Base-by-base conservation (phyloP, 2,888 invertebrate species). In the Acronicta alni region DNA sequence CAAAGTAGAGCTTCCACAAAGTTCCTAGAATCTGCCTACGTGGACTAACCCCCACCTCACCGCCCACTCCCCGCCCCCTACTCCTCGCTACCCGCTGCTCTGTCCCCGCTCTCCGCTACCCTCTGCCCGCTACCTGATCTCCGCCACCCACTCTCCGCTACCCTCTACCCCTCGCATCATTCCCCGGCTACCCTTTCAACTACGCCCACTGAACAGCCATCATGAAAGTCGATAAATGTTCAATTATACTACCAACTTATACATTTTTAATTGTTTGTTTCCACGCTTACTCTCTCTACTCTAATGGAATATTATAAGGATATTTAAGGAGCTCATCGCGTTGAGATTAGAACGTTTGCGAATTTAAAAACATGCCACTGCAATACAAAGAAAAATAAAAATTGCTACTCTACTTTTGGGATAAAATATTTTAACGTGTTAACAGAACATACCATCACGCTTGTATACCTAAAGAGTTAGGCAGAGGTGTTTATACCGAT, bases 1-100 rank as follows among this genome's bases (percentile, higher is more conserved):
- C 30, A 43, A 63, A 59, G 65, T 59, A 65, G 57, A 66, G 62
- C 60, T 65, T 62, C 18, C 32, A 48, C 49, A 55, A 59, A 45
- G 44, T 60, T 67, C 77, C 79, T 79, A 77, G 82, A 71, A 68
- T 69, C 38, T 52, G 16, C 56, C 53, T 74, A 67, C 47, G 63
- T 55, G 52, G 61, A 45, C 39, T 57, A 67, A 16, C 57, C 57
- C 44, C 30, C 30, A 4, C 30, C 30, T 3, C 30, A 12, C 30
- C 30, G 12, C 30, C 12, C 41, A 12, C 32, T 18, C 48, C n/a
- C 23, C 39, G 1, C 48, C 12, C 0, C 35, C 35, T 12, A 12
- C 30, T 30, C 57, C 44, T 4, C 12, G 30, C 0, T 14, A 1
- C 16, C 23, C 39, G 1, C 51, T 17, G 6, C 15, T 12, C 18